Percentiles rank a stretch among this genome's conserved stretches.
phyloP scores from a whole-genome alignment of 2,888 invertebrate genomes.

The Epirrhoe alternata region DNA sequence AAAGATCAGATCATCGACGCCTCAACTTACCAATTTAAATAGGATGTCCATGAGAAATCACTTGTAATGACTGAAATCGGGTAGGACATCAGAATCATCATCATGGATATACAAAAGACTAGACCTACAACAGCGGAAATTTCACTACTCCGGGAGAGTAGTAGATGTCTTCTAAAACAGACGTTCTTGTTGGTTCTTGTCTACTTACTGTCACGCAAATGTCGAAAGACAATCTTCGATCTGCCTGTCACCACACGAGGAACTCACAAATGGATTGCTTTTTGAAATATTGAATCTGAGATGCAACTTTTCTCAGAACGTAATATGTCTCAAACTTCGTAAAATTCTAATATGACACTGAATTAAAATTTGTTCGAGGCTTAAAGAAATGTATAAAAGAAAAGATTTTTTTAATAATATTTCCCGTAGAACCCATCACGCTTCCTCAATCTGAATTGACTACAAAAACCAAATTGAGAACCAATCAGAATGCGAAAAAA shows the following conservation, averaged over 20 bases:
- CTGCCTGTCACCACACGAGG: background rate
- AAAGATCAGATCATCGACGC: too few species aligned
- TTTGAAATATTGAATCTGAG: background rate
- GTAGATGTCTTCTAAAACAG: background rate
- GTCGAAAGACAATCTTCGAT: constrained; percentile 18
- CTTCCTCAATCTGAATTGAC: background rate
- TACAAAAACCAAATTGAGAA: background rate
- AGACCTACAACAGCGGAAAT: too few species aligned
- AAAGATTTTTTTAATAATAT: background rate
- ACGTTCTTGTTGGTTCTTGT: too few species aligned
- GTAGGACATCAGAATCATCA: too few species aligned
- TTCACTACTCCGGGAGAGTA: too few species aligned
- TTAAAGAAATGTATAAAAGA: background rate
- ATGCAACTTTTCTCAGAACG: background rate
- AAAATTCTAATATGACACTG: background rate
- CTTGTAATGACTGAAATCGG: too few species aligned
- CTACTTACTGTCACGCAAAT: constrained; percentile 10
- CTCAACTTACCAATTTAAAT: too few species aligned
- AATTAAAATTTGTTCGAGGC: background rate
- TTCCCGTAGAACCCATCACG: background rate
- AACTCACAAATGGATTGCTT: constrained; percentile 9
- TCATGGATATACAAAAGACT: too few species aligned
- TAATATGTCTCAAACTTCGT: background rate
- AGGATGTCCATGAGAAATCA: too few species aligned
- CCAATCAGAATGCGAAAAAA: background rate